Conservation (phyloP, 2,888 invertebrate genomes). For the Lathronympha strigana region DNA sequence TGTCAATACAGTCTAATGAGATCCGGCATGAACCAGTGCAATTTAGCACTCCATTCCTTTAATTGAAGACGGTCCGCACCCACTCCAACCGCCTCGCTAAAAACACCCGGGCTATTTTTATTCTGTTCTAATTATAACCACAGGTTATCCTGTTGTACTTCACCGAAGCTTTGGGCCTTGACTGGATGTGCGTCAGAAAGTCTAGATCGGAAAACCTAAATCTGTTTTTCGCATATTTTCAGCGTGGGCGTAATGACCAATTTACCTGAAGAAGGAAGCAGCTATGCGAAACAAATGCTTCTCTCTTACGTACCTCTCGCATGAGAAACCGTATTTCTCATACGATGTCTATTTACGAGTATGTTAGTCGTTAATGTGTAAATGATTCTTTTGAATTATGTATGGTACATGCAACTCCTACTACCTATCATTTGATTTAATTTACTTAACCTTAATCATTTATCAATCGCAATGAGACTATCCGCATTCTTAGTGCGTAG, state of each 20-base stretch:
- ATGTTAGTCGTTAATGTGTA: constrained; percentile 1
- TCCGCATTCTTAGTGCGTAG: constrained; percentile 57
- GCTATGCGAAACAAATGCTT: constrained; percentile 25
- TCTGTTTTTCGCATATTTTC: constrained; percentile 46
- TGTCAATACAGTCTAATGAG: constrained; percentile 52
- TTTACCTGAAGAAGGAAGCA: constrained; percentile 41
- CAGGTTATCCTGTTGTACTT: constrained; percentile 54
- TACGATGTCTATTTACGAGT: constrained; percentile 21
- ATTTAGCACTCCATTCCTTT: constrained; percentile 60
- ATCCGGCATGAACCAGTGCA: constrained; percentile 61
- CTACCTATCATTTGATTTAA: constrained; percentile 25
- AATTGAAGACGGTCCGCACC: constrained; percentile 72
- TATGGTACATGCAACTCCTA: constrained; percentile 13
- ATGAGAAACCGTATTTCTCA: constrained; percentile 9
- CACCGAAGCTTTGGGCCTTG: constrained; percentile 55
- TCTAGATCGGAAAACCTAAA: constrained; percentile 44
- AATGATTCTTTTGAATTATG: constrained; percentile 35
- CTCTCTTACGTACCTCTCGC: constrained; percentile 11
- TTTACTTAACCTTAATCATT: constrained; percentile 21
- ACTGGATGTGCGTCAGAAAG: constrained; percentile 51
- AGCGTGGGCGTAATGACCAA: constrained; percentile 47
- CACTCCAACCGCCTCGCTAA: constrained; percentile 61
- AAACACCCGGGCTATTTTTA: constrained; percentile 70
- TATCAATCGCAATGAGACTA: constrained; percentile 43
- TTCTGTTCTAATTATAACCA: constrained; percentile 69